Conservation (phyloP, 2,113 vertebrate genomes). For the Myodes glareolus region DNA sequence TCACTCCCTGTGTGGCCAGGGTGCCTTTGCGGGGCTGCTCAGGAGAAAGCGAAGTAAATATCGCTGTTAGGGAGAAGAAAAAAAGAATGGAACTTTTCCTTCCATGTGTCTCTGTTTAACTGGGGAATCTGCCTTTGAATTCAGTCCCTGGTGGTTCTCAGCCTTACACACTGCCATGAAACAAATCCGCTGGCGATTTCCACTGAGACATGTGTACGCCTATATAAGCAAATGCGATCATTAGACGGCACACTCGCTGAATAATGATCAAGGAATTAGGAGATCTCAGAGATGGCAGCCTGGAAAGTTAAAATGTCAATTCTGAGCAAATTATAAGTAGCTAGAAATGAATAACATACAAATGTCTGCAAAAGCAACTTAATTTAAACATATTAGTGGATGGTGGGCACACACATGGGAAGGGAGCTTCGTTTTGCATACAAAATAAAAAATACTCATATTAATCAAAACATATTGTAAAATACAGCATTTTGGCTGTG, state of each 20-base stretch:
- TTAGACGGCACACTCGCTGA: conserved; percentile 84
- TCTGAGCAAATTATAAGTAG: conserved; percentile 87
- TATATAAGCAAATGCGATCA: conserved; percentile 83
- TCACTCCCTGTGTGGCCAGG: not conserved
- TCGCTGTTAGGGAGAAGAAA: conserved; percentile 3
- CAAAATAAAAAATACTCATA: conserved; percentile 84
- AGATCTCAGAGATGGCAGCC: conserved; percentile 83
- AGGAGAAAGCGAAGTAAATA: conserved; percentile 29
- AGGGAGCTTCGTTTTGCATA: conserved; percentile 84
- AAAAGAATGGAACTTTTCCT: conserved; percentile 39
- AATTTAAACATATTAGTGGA: conserved; percentile 87
- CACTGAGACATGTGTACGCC: conserved; percentile 84
- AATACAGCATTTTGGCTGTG: conserved; percentile 83
- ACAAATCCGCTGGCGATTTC: conserved; percentile 80
- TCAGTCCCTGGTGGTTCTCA: conserved; percentile 66
- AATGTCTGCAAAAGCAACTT: conserved; percentile 87
- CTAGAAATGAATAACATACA: conserved; percentile 86
- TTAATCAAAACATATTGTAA: conserved; percentile 86
- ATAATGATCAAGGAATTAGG: conserved; percentile 86
- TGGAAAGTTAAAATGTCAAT: conserved; percentile 86
- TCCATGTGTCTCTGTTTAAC: conserved; percentile 61
- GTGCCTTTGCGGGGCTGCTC: not conserved
- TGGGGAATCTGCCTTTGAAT: conserved; percentile 70
- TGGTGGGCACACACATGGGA: conserved; percentile 85
- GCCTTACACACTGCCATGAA: conserved; percentile 57